These are phyloP conservation scores for Apis laboriosa DNA, from an alignment of 1,140 invertebrate genomes.

Conservation along the genomic window DNA sequence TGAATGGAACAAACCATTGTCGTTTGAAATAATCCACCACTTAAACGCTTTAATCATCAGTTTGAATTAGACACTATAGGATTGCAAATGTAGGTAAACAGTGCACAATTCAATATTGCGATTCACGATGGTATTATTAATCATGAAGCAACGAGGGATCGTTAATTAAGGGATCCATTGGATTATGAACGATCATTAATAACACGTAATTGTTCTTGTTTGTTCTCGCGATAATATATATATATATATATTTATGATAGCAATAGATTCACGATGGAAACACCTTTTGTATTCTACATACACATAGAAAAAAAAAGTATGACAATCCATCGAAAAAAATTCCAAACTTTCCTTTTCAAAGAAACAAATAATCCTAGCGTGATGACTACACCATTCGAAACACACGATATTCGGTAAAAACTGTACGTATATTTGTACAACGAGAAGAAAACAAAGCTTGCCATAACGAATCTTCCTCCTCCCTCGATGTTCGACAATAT, in stretches of 20 bases:
- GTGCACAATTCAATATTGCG: neutral
- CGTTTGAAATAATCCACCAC: neutral
- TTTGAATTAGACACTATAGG: neutral
- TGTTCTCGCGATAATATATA: neutral
- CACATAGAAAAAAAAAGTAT: neutral
- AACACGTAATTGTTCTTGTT: slow-evolving; percentile 1
- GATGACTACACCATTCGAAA: neutral
- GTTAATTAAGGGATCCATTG: slow-evolving; percentile 10
- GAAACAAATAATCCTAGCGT: neutral
- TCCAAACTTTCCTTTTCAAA: neutral
- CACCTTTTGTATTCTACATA: neutral
- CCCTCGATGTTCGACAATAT: neutral
- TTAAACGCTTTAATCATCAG: neutral
- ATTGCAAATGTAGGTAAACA: neutral
- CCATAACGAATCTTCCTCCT: neutral
- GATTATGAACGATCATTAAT: slow-evolving; percentile 37
- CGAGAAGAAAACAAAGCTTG: neutral
- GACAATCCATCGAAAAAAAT: neutral
- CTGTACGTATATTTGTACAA: neutral
- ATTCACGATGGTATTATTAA: slow-evolving; percentile 26
- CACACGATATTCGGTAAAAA: neutral
- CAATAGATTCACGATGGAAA: neutral
- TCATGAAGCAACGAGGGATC: neutral
- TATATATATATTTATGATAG: too few species aligned
- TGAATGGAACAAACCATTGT: too few species aligned